Base-by-base conservation (phyloP, 35 echinoderm and acorn worm species). In the Lytechinus variegatus region DNA sequence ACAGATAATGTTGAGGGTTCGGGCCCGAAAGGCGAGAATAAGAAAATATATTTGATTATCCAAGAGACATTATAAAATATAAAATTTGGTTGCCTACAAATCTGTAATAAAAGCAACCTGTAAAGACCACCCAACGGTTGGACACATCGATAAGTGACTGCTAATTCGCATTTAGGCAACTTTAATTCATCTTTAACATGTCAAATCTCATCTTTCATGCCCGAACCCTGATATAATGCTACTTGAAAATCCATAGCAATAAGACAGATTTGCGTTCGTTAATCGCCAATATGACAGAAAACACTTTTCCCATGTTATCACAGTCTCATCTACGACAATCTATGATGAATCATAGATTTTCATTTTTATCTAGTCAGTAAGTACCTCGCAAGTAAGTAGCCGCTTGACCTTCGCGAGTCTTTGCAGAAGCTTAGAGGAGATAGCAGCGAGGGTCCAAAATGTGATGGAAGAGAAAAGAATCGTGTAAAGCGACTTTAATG, bases 401-500 rank as follows among this genome's bases (percentile, higher is more conserved):
- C 88, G 52, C 88, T 90, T 90, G 88, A 90, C 88, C 88, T 90
- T 54, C 88, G 9, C 12, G 88, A 14, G 52, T 44, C 88, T 90
- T 54, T 52, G 27, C 52, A 10, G 29, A 90, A 44, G 88, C 88
- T 90, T 90, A 90, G 88, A 10, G 6, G 88, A 44, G 52, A 28
- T 44, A 44, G 16, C 88, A 54, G 12, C 27, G 29, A 54, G 52
- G 88, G 88, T 90, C 88, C 29, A 90, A 79, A 79, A 79, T 21
- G 16, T 24, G 66, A 79, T 16, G 66, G 19, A 24, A 79, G 66
- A 79, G 88, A 90, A 90, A 90, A 90, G 88, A 90, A 12, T 44
- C 9, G 28, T 90, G 29, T 90, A 54, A 79, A 90, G 88, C 88
- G 88, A 90, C 88, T 90, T 90, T 90, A 90, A 90, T 90, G 88